phyloP scores from a whole-genome alignment of 2,113 vertebrate species.

The Paralichthys olivaceus region DNA sequence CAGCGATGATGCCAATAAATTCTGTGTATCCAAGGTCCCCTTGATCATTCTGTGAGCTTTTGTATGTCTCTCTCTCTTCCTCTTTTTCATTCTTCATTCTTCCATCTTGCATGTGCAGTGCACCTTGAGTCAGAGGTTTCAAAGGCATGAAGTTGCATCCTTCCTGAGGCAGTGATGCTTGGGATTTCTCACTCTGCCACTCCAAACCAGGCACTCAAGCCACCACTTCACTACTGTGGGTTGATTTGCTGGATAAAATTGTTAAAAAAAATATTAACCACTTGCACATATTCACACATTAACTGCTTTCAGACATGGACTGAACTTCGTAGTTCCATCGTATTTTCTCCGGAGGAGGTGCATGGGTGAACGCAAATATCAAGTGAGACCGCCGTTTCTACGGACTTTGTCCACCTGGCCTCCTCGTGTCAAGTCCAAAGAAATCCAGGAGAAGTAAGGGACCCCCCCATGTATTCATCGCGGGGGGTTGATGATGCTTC shows the following conservation, averaged over 20 bases:
- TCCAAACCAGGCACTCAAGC: not conserved
- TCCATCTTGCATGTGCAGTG: not conserved
- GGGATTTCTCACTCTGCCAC: not conserved
- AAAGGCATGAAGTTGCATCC: not conserved
- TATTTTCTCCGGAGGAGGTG: too few relatives aligned
- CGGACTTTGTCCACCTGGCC: too few relatives aligned
- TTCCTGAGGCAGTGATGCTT: not conserved
- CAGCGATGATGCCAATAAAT: not conserved
- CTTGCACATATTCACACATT: too few relatives aligned
- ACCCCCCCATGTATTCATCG: too few relatives aligned
- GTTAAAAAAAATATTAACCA: not conserved
- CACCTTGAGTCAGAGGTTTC: not conserved
- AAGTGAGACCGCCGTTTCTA: too few relatives aligned
- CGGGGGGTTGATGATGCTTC: too few relatives aligned
- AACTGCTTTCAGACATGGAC: too few relatives aligned
- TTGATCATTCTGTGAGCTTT: not conserved
- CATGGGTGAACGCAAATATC: too few relatives aligned
- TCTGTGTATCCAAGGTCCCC: not conserved
- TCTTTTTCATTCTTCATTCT: constrained; percentile 1
- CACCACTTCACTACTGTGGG: not conserved
- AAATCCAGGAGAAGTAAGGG: too few relatives aligned
- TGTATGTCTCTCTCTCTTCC: not conserved
- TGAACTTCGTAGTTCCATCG: too few relatives aligned
- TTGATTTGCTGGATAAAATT: not conserved
- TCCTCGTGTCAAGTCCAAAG: too few relatives aligned